Percentiles rank a stretch among this genome's conserved stretches.
Evolutionary conservation across 2,888 invertebrate species (phyloP).

Genomic region (Drosophila peninsularis): DNA sequence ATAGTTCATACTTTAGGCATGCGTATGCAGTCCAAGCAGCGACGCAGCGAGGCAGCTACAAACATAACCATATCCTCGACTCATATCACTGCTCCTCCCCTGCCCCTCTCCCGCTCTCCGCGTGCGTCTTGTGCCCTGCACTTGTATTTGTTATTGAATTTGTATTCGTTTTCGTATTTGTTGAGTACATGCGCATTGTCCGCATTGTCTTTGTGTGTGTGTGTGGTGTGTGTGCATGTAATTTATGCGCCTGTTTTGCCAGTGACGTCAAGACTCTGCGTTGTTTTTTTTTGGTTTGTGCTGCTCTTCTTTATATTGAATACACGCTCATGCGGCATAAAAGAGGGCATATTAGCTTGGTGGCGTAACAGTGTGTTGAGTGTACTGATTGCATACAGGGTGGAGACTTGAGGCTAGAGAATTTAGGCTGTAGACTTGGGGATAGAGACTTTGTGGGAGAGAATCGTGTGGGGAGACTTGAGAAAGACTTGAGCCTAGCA

Average conservation of each 20-base stretch:
- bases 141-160: conserved; percentile 54
- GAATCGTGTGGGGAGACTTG: no score
- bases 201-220: conserved; percentile 26
- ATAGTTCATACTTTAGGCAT: conserved; percentile 78
- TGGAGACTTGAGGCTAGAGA: background rate
- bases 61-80: conserved; percentile 4
- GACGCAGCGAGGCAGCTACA: background rate
- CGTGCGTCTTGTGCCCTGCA: conserved; percentile 24
- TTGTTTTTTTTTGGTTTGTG: background rate
- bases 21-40: conserved; percentile 58
- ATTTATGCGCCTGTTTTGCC: conserved; percentile 55
- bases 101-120: background rate
- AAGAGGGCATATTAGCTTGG: background rate
- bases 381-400: background rate
- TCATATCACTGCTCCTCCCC: background rate
- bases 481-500: no score
- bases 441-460: no score
- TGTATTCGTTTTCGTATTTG: conserved; percentile 41
- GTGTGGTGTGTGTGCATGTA: conserved; percentile 23
- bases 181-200: conserved; percentile 50
- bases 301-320: conserved; percentile 4
- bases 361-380: accelerated
- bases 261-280: conserved; percentile 60
- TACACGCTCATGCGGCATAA: background rate
- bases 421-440: no score